Evolutionary conservation across 2,888 invertebrate genomes (phyloP).

Genomic region (Philereme vetulata): DNA sequence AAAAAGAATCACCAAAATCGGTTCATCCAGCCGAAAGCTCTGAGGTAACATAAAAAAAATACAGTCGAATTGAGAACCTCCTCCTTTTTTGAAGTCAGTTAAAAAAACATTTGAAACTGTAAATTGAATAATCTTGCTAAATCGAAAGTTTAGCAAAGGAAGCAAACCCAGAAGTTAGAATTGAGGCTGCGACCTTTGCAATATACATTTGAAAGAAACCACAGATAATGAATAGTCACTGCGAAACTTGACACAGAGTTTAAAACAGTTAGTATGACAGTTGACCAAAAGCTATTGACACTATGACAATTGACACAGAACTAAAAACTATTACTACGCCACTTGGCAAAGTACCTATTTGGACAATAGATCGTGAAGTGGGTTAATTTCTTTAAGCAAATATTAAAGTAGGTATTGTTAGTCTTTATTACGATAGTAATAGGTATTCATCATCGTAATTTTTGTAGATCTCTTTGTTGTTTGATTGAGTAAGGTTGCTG

Average conservation of each 20-base stretch:
- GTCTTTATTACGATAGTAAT: constrained; percentile 20
- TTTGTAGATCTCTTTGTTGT: constrained; percentile 11
- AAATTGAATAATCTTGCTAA: neutral
- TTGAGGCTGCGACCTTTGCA: constrained; percentile 43
- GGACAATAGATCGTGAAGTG: constrained; percentile 22
- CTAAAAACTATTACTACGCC: neutral
- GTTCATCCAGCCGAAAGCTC: no score
- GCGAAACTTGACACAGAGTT: neutral
- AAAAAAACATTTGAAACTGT: no score
- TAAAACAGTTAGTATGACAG: constrained; percentile 4
- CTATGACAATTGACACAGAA: no score
- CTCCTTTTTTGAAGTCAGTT: no score
- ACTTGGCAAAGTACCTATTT: constrained; percentile 7
- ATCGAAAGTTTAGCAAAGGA: constrained; percentile 30
- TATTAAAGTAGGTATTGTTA: constrained; percentile 1
- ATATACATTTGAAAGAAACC: constrained; percentile 1
- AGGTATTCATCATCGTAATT: constrained; percentile 13
- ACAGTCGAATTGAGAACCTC: no score
- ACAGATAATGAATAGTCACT: constrained; percentile 6
- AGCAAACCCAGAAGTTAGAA: constrained; percentile 36
- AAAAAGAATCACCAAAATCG: no score
- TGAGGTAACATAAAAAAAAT: no score
- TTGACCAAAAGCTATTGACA: neutral
- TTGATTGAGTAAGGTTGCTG: constrained; percentile 14
- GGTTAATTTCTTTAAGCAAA: constrained; percentile 25